phyloP scores from a whole-genome alignment of 1,140 invertebrate genomes.

The Philopotamus ludificatus region DNA sequence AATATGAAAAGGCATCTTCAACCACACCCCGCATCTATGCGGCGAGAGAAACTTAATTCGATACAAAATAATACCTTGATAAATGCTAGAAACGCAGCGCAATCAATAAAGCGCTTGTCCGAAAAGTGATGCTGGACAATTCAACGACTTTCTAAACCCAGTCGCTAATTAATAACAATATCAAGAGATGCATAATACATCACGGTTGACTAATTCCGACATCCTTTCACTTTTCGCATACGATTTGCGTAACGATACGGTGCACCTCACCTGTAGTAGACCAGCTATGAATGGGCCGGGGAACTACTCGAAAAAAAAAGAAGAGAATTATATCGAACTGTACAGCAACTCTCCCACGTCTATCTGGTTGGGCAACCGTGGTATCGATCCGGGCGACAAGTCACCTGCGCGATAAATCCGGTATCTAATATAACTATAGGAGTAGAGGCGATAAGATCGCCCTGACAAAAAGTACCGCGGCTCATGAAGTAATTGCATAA shows the following conservation, averaged over 20 bases:
- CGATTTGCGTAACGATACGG: conserved; percentile 12
- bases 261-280: conserved; percentile 18
- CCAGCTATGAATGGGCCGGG: neutral
- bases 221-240: conserved; percentile 27
- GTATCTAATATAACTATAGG: neutral
- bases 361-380: neutral
- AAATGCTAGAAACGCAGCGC: too few relatives aligned
- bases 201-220: conserved; percentile 16
- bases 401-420: conserved; percentile 18
- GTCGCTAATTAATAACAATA: conserved; percentile 18
- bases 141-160: too few relatives aligned
- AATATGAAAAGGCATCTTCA: too few relatives aligned
- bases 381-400: conserved; percentile 11
- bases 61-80: too few relatives aligned
- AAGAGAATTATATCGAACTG: too few relatives aligned
- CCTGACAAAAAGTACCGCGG: neutral
- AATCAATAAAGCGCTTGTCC: too few relatives aligned
- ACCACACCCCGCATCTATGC: too few relatives aligned
- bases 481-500: neutral
- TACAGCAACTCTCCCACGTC: neutral
- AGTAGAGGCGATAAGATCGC: conserved; percentile 14
- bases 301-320: conserved; percentile 16
- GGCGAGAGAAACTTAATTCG: too few relatives aligned
- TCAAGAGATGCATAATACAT: conserved; percentile 20
- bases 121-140: too few relatives aligned